Evolutionary conservation across 1,140 invertebrate genomes (phyloP).

Genomic region (Ceratina australensis): DNA sequence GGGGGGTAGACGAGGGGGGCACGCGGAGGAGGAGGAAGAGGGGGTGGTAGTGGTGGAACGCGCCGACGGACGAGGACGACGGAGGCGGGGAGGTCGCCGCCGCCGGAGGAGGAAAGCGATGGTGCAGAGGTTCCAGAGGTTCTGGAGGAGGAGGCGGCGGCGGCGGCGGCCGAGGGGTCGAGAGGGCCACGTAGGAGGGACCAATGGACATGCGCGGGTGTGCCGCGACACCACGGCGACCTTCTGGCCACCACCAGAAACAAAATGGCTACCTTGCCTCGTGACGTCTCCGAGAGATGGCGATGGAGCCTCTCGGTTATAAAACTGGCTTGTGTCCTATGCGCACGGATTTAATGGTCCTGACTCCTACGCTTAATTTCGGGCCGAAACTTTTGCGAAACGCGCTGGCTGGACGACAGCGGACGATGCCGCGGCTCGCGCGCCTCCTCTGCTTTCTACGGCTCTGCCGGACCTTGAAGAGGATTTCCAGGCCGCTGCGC

Average conservation of each 20-base stretch:
- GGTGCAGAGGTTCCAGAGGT: neutral
- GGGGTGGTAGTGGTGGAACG: constrained; percentile 31
- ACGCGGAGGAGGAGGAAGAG: constrained; percentile 40
- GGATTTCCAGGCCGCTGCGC: neutral
- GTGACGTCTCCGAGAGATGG: constrained; percentile 71
- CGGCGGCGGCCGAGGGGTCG: constrained; percentile 37
- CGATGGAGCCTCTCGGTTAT: constrained; percentile 63
- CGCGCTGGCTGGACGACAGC: neutral
- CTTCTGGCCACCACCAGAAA: constrained; percentile 80
- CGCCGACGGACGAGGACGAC: constrained; percentile 20
- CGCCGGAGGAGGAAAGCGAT: constrained; percentile 8
- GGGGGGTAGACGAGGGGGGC: constrained; percentile 40
- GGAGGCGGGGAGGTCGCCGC: neutral
- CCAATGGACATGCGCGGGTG: constrained; percentile 80
- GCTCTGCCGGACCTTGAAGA: neutral
- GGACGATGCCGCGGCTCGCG: too few species aligned
- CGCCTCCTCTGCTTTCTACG: too few species aligned
- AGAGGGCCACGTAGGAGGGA: constrained; percentile 73
- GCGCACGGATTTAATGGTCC: neutral
- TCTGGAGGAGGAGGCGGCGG: constrained; percentile 34
- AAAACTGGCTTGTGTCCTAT: too few species aligned
- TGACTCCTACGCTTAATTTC: too few species aligned
- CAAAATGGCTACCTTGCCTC: constrained; percentile 77
- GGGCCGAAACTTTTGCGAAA: neutral
- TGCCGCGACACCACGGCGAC: constrained; percentile 78